These are phyloP conservation scores for Caenorhabditis panamensis DNA, from an alignment of 2,888 invertebrate species.

Conservation along the genomic window DNA sequence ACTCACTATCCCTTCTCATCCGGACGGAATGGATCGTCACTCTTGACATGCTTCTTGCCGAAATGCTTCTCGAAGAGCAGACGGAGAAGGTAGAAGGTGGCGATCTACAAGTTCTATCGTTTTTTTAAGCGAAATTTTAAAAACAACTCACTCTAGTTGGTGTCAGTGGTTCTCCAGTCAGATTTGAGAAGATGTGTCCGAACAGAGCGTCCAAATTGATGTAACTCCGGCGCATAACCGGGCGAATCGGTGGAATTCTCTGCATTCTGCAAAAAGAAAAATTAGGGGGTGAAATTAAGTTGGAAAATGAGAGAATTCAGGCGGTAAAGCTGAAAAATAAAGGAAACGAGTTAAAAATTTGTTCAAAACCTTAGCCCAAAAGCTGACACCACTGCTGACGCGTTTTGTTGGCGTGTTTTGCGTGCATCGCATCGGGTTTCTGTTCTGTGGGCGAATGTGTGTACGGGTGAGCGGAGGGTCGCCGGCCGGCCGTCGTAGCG, in stretches of 20 bases:
- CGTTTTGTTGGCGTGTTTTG: neutral
- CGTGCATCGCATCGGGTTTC: no score
- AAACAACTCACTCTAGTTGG: slow-evolving; percentile 33
- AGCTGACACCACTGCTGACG: neutral
- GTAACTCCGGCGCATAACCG: neutral
- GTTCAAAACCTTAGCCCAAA: neutral
- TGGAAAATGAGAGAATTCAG: neutral
- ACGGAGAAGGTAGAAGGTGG: slow-evolving; percentile 51
- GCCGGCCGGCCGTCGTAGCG: neutral
- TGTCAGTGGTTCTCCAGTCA: slow-evolving; percentile 57
- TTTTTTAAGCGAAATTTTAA: neutral
- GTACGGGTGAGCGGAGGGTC: no score
- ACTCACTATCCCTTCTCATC: slow-evolving; percentile 19
- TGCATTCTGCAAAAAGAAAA: slow-evolving; percentile 18
- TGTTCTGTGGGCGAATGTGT: no score
- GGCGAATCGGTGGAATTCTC: neutral
- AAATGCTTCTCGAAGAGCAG: slow-evolving; percentile 50
- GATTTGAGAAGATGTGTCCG: slow-evolving; percentile 50
- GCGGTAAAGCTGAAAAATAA: neutral
- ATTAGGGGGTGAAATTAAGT: neutral
- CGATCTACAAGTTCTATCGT: slow-evolving; percentile 16
- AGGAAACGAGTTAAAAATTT: neutral
- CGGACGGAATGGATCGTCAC: slow-evolving; percentile 4
- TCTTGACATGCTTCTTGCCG: slow-evolving; percentile 26
- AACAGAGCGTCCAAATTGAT: slow-evolving; percentile 63